These are phyloP conservation scores for Tachysurus vachellii DNA, from an alignment of 2,113 vertebrate species.

Conservation along the genomic window DNA sequence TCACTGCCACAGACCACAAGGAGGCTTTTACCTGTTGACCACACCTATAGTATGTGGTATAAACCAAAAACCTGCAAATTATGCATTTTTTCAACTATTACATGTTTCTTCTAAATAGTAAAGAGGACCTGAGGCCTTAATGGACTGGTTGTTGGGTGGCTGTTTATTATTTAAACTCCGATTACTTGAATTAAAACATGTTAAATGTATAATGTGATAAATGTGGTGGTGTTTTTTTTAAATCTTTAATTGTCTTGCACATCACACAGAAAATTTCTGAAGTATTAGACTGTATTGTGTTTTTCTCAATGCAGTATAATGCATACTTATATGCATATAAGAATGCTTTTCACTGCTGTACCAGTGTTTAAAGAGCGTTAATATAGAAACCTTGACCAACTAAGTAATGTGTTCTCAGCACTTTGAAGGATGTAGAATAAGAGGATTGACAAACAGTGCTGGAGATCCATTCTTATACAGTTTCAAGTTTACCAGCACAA, in stretches of 20 bases:
- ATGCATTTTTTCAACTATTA: background rate
- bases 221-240: background rate
- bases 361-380: background rate
- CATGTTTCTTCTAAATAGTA: background rate
- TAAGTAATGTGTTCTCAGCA: background rate
- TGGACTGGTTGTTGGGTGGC: background rate
- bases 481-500: background rate
- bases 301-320: background rate
- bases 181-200: background rate
- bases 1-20: background rate
- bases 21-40: slow-evolving; percentile 1
- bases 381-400: background rate
- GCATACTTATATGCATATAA: background rate
- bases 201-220: background rate
- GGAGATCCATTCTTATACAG: background rate
- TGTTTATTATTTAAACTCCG: background rate
- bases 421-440: background rate
- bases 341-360: background rate
- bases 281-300: background rate
- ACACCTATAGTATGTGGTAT: background rate
- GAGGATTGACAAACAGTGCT: background rate
- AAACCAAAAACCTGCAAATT: background rate
- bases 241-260: background rate
- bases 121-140: background rate
- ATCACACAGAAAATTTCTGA: background rate